These are phyloP conservation scores for Hesperia comma DNA, from an alignment of 2,888 invertebrate species.

Conservation along the genomic window DNA sequence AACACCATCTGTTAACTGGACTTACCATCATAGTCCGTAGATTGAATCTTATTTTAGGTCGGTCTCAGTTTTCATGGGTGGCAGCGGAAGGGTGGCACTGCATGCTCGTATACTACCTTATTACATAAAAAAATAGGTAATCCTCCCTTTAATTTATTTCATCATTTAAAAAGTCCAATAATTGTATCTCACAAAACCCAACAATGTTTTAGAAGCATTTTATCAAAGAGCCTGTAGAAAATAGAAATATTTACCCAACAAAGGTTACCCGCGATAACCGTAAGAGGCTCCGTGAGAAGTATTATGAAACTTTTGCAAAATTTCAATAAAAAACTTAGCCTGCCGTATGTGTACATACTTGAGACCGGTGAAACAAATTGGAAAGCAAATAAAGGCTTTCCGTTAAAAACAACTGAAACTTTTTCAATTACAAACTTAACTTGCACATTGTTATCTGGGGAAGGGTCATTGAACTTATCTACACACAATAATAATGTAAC, in stretches of 20 bases:
- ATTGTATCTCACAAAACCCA: background rate
- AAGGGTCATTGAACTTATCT: constrained; percentile 47
- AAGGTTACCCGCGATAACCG: constrained; percentile 30
- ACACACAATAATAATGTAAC: too few relatives aligned
- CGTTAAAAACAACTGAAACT: constrained; percentile 70
- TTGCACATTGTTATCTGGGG: constrained; percentile 63
- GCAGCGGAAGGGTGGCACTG: too few relatives aligned
- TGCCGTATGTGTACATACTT: constrained; percentile 52
- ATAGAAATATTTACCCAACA: constrained; percentile 30
- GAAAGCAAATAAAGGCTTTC: constrained; percentile 63
- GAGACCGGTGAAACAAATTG: constrained; percentile 59
- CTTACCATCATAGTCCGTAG: too few relatives aligned
- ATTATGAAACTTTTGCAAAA: constrained; percentile 49
- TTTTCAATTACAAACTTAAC: constrained; percentile 83
- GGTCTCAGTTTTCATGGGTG: too few relatives aligned
- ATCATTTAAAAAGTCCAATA: background rate
- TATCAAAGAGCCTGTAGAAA: constrained; percentile 25
- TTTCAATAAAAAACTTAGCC: constrained; percentile 56
- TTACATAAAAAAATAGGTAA: background rate
- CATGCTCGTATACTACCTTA: too few relatives aligned
- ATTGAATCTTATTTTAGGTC: too few relatives aligned
- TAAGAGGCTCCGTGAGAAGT: constrained; percentile 33
- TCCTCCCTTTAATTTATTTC: constrained; percentile 56
- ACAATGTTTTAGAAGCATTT: constrained; percentile 21
- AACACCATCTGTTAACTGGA: too few relatives aligned